These are phyloP conservation scores for Rhadinocentrus ornatus DNA, from an alignment of 2,797 vertebrate species.

Conservation along the genomic window DNA sequence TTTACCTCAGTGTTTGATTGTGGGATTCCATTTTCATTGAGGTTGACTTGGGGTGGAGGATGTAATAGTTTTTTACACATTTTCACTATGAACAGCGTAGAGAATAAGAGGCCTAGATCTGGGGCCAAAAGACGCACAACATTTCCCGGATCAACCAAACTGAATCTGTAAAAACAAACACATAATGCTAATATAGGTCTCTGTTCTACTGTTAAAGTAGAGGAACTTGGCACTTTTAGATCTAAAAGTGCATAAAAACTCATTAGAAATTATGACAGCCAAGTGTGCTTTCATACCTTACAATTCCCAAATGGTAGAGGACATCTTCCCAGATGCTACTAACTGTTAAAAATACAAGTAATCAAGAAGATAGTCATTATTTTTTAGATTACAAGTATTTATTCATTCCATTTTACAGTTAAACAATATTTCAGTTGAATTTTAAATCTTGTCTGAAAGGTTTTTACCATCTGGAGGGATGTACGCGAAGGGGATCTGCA, in stretches of 20 bases:
- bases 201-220: too few species aligned
- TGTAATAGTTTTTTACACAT: conserved; percentile 75
- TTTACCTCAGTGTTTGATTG: conserved; percentile 71
- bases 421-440: not conserved
- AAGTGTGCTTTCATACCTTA: conserved; percentile 73
- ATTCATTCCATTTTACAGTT: not conserved
- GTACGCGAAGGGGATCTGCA: conserved; percentile 82
- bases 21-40: conserved; percentile 67
- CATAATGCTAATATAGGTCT: not conserved
- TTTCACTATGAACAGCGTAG: conserved; percentile 67
- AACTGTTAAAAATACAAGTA: conserved; percentile 59
- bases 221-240: not conserved
- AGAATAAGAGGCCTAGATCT: conserved; percentile 73
- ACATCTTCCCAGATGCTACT: conserved; percentile 77
- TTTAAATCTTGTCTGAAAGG: not conserved
- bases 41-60: conserved; percentile 41
- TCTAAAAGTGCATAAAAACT: not conserved
- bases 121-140: conserved; percentile 80
- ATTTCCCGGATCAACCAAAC: conserved; percentile 72
- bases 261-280: not conserved
- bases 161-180: conserved; percentile 76
- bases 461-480: conserved; percentile 74
- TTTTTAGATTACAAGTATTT: not conserved
- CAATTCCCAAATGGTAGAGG: conserved; percentile 81
- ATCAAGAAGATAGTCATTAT: not conserved